phyloP scores from a whole-genome alignment of 2,888 invertebrate species.

The Chloromyia formosa region DNA sequence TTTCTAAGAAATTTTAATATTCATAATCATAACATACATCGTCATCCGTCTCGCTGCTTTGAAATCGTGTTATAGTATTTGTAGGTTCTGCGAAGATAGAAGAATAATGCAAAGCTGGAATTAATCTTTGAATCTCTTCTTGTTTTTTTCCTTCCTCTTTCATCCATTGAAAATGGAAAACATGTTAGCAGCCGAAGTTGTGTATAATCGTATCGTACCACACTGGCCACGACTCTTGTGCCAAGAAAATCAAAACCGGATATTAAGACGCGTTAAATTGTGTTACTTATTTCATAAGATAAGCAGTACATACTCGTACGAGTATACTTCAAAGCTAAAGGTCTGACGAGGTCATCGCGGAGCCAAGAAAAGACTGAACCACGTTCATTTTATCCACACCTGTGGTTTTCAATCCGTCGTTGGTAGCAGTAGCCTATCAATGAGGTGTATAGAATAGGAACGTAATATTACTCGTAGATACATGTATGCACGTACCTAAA shows the following conservation, averaged over 20 bases:
- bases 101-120: too few relatives aligned
- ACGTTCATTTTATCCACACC: background rate
- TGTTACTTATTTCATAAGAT: constrained; percentile 7
- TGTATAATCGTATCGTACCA: background rate
- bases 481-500: too few relatives aligned
- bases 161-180: too few relatives aligned
- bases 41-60: too few relatives aligned
- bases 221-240: background rate
- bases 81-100: too few relatives aligned
- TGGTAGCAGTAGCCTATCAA: too few relatives aligned
- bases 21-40: too few relatives aligned
- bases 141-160: background rate
- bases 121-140: too few relatives aligned
- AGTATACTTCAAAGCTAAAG: background rate
- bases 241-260: background rate
- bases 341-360: background rate
- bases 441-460: too few relatives aligned
- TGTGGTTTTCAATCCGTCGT: background rate
- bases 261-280: constrained; percentile 16
- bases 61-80: too few relatives aligned
- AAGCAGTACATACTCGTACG: too few relatives aligned
- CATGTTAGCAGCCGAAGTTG: background rate
- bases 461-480: too few relatives aligned
- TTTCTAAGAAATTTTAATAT: background rate
- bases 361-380: background rate